Conservation (phyloP, 2,797 vertebrate genomes). For the Octomys mimax region DNA sequence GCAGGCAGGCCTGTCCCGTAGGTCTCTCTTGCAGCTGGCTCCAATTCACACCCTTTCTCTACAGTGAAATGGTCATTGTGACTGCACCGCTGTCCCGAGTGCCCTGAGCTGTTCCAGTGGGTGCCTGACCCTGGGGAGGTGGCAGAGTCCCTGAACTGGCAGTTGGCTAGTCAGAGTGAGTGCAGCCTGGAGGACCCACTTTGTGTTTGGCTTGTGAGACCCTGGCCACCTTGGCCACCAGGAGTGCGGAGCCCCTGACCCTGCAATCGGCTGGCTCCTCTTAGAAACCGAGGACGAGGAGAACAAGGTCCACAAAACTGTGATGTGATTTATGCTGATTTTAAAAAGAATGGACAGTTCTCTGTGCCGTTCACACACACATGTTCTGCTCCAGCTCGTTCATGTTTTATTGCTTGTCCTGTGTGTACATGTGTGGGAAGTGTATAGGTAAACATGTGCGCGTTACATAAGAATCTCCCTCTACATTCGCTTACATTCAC, state of each 20-base stretch:
- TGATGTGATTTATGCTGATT: neutral
- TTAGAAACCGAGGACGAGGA: neutral
- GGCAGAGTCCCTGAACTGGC: neutral
- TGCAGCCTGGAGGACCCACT: neutral
- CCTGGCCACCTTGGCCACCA: neutral
- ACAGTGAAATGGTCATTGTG: neutral
- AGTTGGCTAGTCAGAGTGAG: neutral
- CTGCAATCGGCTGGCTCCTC: neutral
- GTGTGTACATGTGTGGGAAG: accelerated
- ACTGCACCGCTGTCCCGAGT: neutral
- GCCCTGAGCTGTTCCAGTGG: neutral
- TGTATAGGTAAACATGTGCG: accelerated
- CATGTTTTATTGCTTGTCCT: accelerated
- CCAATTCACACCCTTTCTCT: neutral
- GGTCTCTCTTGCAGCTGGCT: neutral
- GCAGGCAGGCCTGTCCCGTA: accelerated
- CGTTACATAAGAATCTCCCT: neutral
- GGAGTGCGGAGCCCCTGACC: neutral
- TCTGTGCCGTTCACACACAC: accelerated
- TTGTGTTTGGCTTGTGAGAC: neutral
- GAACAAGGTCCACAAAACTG: neutral
- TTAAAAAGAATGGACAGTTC: neutral
- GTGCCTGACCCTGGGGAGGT: neutral
- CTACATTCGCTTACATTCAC: neutral
- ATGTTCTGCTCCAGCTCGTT: neutral